Base-by-base conservation (phyloP, 2,113 vertebrate genomes). In the Channa maculata region DNA sequence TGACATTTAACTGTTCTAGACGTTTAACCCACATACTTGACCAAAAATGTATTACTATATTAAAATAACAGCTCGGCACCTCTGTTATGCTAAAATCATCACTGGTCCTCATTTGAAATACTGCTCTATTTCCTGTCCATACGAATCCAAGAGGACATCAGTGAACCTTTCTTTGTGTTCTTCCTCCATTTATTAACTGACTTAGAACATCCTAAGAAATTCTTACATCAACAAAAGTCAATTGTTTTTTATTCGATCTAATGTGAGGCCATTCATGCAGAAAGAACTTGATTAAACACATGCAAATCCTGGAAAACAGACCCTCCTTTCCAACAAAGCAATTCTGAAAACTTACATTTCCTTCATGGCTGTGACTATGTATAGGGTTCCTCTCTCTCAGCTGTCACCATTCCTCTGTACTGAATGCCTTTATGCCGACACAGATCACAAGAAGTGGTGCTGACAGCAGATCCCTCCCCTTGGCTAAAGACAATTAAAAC, bases 351-450 rank as follows among this genome's bases (percentile, higher is more conserved):
- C 92, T 93, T 91, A 94, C 93, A 93, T 89, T 93, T 93, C 93
- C 86, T 93, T 94, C 93, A 93, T 93, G 90, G 91, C 90, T 87
- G 89, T 61, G 15, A 58, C 74, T 89, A 85, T 87, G 76, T 87
- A 81, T 79, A 84, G 68, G 53, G 84, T 82, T 77, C 75, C 73
- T 82, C 78, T 87, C 75, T 62, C 81, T 92, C 90, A 88, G 90
- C 88, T 89, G 91, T 93, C 86, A 92, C 91, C 91, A 93, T 92
- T 89, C 92, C 90, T 90, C 88, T 90, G 87, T 86, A 87, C 90
- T 78, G 87, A 92, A 78, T 71, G 88, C 65, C 85, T 91, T 91
- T 88, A 90, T 91, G 86, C 86, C 36, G 72, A 68, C 86, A 82
- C 39, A 69, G 87, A 80, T 85, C 83, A 92, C 65, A 77, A 81